Conservation (phyloP, 2,888 invertebrate genomes). For the Artemia sp. region DNA sequence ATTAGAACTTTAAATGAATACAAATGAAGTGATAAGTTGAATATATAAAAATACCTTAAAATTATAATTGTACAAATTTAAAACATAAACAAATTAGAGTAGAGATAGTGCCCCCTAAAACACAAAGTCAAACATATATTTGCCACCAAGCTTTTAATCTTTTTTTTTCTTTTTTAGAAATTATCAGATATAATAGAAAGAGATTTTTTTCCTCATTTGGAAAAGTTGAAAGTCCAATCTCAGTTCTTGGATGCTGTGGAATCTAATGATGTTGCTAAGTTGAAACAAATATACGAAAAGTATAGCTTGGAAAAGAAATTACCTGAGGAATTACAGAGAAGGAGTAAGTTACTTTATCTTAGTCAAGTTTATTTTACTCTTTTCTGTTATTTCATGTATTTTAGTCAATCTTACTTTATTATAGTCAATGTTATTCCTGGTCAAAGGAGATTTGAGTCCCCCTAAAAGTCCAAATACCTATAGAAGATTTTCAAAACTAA, state of each 20-base stretch:
- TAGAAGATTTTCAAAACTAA: too few relatives aligned
- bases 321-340: constrained; percentile 40
- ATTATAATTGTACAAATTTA: too few relatives aligned
- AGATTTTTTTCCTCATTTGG: constrained; percentile 91
- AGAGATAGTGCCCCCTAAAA: too few relatives aligned
- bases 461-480: too few relatives aligned
- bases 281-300: constrained; percentile 68
- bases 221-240: constrained; percentile 75
- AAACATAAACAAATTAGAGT: too few relatives aligned
- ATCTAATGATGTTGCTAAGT: constrained; percentile 66
- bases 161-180: constrained; percentile 39
- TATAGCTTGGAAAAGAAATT: constrained; percentile 52
- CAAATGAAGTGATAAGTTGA: too few relatives aligned
- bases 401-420: too few relatives aligned
- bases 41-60: too few relatives aligned
- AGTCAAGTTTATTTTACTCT: constrained; percentile 16
- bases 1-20: too few relatives aligned
- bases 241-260: constrained; percentile 81
- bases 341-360: not conserved
- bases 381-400: constrained; percentile 15
- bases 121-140: too few relatives aligned
- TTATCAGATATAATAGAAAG: constrained; percentile 88
- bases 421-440: too few relatives aligned
- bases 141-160: not conserved
- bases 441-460: too few relatives aligned